Percentiles rank a stretch among this genome's conserved stretches.
phyloP scores from a whole-genome alignment of 2,797 vertebrate species.

The Catostomus latipinnis region DNA sequence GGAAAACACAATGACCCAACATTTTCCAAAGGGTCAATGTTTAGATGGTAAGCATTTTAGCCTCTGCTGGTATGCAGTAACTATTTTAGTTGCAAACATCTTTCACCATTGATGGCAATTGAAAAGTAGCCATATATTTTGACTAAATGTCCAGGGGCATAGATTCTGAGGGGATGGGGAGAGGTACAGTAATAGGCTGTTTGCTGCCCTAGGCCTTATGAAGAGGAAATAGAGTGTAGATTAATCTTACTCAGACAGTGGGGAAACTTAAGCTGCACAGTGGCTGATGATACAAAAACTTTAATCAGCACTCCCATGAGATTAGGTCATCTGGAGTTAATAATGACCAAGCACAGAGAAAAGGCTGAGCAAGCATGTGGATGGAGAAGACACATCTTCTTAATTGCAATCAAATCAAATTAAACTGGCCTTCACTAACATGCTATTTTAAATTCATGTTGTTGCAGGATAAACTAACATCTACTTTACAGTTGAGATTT shows the following conservation, averaged over 20 bases:
- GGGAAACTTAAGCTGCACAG: conserved; percentile 25
- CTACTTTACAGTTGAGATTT: background rate
- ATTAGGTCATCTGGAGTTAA: conserved; percentile 48
- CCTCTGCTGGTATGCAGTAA: background rate
- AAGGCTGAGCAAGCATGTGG: conserved; percentile 46
- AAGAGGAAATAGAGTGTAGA: conserved; percentile 23
- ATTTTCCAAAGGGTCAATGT: background rate
- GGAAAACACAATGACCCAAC: conserved; percentile 4
- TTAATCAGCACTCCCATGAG: conserved; percentile 45
- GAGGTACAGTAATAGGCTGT: conserved; percentile 8
- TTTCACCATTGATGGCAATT: no score
- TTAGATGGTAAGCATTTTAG: no score
- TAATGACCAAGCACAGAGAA: conserved; percentile 22
- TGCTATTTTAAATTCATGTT: background rate
- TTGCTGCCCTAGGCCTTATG: conserved; percentile 2
- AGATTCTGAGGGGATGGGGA: no score
- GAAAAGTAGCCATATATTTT: no score
- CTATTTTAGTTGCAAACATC: no score
- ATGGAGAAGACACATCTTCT: background rate
- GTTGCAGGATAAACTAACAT: background rate
- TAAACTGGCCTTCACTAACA: background rate
- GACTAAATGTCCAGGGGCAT: no score
- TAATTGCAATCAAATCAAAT: background rate
- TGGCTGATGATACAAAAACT: conserved; percentile 47
- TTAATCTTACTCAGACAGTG: conserved; percentile 48